Conservation (phyloP, 2,888 invertebrate genomes). For the Pecten maximus region DNA sequence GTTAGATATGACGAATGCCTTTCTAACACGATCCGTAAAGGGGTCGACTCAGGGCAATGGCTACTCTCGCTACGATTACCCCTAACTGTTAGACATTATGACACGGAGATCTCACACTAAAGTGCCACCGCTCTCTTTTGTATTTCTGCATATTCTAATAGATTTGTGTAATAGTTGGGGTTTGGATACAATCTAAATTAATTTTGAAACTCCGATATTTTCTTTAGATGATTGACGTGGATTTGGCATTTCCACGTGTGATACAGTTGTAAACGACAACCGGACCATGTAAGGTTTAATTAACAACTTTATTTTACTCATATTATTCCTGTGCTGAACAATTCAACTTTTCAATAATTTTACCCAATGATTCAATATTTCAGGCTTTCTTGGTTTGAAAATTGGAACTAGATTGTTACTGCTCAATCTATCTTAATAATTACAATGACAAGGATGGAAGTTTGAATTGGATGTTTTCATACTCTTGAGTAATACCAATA, state of each 20-base stretch:
- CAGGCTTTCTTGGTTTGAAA: neutral
- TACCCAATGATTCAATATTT: no score
- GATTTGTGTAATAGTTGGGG: neutral
- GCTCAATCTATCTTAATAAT: neutral
- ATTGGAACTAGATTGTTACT: neutral
- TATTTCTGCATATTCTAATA: neutral
- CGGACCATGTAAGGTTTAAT: neutral
- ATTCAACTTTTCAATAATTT: neutral
- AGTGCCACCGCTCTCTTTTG: neutral
- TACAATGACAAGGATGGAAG: conserved; percentile 10
- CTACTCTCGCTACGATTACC: neutral
- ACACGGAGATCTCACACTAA: neutral
- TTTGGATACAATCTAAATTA: neutral
- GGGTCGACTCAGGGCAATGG: neutral
- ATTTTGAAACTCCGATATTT: neutral
- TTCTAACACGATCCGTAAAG: neutral
- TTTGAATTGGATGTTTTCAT: neutral
- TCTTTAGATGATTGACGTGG: neutral
- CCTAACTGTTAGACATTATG: neutral
- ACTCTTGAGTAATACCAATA: neutral
- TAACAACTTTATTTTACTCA: neutral
- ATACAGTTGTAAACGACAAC: neutral
- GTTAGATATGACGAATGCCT: neutral
- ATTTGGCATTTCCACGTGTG: neutral
- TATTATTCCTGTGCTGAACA: neutral